phyloP scores from a whole-genome alignment of 2,113 vertebrate species.

The Spea bombifrons region DNA sequence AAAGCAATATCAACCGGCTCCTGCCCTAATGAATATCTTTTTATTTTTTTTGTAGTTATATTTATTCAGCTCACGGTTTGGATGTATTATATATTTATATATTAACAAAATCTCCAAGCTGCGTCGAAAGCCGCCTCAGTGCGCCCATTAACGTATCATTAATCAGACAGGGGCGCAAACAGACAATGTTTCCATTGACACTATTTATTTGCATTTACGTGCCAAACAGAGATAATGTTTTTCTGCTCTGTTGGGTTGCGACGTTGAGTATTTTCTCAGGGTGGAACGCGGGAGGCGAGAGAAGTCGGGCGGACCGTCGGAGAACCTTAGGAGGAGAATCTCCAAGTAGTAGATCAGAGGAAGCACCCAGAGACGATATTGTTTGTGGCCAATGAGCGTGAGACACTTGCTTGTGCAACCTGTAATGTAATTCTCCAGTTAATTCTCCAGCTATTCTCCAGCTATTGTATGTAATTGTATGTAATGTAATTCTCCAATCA shows the following conservation, averaged over 20 bases:
- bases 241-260: constrained; percentile 39
- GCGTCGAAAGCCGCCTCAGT: constrained; percentile 40
- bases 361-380: background rate
- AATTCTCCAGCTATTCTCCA: no score
- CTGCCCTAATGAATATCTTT: constrained; percentile 36
- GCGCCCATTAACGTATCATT: constrained; percentile 48
- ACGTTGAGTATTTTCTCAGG: constrained; percentile 37
- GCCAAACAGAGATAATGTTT: constrained; percentile 47
- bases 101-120: constrained; percentile 45
- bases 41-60: constrained; percentile 32
- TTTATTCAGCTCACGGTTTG: constrained; percentile 40
- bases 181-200: constrained; percentile 47
- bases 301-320: constrained; percentile 1
- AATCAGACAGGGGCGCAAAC: constrained; percentile 48
- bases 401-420: no score
- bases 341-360: background rate
- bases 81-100: constrained; percentile 49
- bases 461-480: no score
- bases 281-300: constrained; percentile 11
- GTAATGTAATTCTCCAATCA: no score
- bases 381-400: background rate
- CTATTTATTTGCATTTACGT: constrained; percentile 47
- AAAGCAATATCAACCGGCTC: constrained; percentile 30
- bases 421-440: no score
- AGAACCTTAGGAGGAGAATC: constrained; percentile 9